Evolutionary conservation across 2,888 invertebrate genomes (phyloP).

Genomic region (Xylocampa areola): DNA sequence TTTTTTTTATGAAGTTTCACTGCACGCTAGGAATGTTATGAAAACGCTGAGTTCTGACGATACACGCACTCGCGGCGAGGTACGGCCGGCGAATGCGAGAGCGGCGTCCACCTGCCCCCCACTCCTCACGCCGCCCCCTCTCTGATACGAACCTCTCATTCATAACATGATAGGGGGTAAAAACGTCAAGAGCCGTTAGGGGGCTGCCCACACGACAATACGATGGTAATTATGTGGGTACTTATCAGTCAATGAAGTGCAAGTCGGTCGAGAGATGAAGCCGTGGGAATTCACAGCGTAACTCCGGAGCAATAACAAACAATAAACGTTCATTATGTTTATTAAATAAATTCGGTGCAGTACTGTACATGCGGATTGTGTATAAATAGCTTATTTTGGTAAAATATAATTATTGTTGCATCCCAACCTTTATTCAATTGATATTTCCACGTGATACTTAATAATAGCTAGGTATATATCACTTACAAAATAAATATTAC

Average conservation of each 20-base stretch:
- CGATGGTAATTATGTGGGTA: constrained; percentile 70
- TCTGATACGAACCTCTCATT: constrained; percentile 76
- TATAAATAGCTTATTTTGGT: constrained; percentile 45
- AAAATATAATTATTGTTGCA: constrained; percentile 32
- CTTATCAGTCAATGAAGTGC: constrained; percentile 62
- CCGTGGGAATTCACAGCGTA: constrained; percentile 68
- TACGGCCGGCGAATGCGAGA: constrained; percentile 82
- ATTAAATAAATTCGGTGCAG: constrained; percentile 60
- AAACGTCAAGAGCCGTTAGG: constrained; percentile 67
- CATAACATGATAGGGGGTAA: constrained; percentile 84
- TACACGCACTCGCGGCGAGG: constrained; percentile 72
- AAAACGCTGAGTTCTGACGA: constrained; percentile 51
- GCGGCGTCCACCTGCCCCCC: constrained; percentile 63
- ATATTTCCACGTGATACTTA: constrained; percentile 15
- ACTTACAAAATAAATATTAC: constrained; percentile 4
- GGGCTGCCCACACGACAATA: constrained; percentile 72
- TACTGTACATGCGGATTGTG: constrained; percentile 39
- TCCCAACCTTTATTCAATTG: constrained; percentile 26
- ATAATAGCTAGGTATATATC: neutral
- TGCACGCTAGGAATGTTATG: constrained; percentile 79
- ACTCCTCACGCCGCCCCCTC: constrained; percentile 49
- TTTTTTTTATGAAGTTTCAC: constrained; percentile 82
- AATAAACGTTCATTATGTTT: constrained; percentile 58
- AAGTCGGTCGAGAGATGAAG: constrained; percentile 55
- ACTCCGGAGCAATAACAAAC: constrained; percentile 55